These are phyloP conservation scores for Drosophila sechellia DNA, from an alignment of 1,140 invertebrate species.

Conservation along the genomic window DNA sequence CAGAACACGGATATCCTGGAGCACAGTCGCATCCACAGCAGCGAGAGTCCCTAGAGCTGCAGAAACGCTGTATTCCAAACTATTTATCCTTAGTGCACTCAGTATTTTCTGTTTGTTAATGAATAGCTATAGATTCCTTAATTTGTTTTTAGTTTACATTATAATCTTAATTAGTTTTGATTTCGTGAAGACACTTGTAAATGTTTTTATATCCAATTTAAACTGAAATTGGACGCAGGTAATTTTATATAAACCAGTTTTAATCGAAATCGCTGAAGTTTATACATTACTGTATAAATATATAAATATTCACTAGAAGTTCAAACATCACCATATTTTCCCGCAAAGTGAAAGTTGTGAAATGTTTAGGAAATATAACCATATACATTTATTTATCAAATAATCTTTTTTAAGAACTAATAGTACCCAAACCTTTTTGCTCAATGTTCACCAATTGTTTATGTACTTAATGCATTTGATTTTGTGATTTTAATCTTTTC, in stretches of 20 bases:
- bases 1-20: slow-evolving; percentile 86
- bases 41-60: slow-evolving; percentile 53
- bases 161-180: slow-evolving; percentile 7
- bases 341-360: not conserved
- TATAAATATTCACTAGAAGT: no score
- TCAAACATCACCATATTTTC: no score
- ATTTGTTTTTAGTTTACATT: slow-evolving; percentile 14
- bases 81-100: slow-evolving; percentile 45
- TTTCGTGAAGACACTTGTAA: not conserved
- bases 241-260: no score
- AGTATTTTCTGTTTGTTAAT: slow-evolving; percentile 47
- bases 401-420: not conserved
- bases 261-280: not conserved
- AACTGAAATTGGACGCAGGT: slow-evolving; percentile 2
- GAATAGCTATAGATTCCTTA: slow-evolving; percentile 29
- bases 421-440: not conserved
- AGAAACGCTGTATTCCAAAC: not conserved
- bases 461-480: slow-evolving; percentile 40
- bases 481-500: slow-evolving; percentile 41
- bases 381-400: not conserved
- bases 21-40: slow-evolving; percentile 78
- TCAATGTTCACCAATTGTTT: not conserved
- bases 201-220: not conserved
- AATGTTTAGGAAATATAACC: not conserved
- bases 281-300: no score